phyloP scores from a whole-genome alignment of 2,797 vertebrate species.

The Cossypha caffra region DNA sequence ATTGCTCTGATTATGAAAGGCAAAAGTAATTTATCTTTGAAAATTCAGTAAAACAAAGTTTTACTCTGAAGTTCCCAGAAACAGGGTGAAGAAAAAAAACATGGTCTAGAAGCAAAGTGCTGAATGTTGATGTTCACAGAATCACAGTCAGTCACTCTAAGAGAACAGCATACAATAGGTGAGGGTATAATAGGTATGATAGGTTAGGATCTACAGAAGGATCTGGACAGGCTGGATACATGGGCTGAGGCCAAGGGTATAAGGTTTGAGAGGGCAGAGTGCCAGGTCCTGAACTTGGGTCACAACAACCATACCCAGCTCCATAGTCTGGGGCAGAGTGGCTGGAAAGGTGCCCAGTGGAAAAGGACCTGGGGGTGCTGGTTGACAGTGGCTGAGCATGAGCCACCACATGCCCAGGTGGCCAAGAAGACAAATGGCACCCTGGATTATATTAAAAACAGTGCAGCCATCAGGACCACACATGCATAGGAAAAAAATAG shows the following conservation, averaged over 20 bases:
- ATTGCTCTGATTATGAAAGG: neutral
- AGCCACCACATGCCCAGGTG: accelerated
- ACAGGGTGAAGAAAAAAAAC: neutral
- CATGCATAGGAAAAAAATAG: neutral
- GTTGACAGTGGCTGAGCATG: neutral
- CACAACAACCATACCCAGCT: neutral
- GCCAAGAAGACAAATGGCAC: neutral
- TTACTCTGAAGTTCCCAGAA: neutral
- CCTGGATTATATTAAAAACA: neutral
- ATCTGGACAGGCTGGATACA: neutral
- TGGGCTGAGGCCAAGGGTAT: neutral
- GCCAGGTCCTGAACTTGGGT: neutral
- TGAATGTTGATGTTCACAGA: neutral
- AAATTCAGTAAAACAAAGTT: neutral
- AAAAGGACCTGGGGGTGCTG: neutral
- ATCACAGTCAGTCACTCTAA: neutral
- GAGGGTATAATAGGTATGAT: neutral
- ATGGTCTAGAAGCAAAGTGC: neutral
- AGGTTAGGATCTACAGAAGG: neutral
- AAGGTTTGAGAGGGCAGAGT: neutral
- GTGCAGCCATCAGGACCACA: neutral
- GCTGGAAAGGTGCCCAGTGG: neutral
- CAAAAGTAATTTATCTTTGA: neutral
- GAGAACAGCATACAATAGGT: neutral
- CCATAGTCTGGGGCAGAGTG: neutral